Evolutionary conservation across 1,140 invertebrate genomes (phyloP), one percentile per base, ranked within the genome.

Genomic region (Drosophila gunungcola): DNA sequence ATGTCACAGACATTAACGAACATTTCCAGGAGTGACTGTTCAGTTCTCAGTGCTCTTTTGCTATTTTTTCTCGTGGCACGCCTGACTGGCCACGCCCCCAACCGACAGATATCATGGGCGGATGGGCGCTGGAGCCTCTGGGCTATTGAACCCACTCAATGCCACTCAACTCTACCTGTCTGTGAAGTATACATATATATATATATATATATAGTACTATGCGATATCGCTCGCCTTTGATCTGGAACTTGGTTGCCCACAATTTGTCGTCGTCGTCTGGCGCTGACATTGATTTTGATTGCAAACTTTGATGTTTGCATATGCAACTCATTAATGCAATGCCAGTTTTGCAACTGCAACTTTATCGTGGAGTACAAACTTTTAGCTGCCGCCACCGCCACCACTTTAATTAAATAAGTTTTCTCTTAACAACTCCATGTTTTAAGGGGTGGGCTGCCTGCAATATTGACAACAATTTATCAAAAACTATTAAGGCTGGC

Each of bases 351-450:
- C 64, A 54, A 54, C 34, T 70, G 67, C 34, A 55, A 70, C 49
- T 41, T 73, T 32, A 25, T 36, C 3, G 27, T 16, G 5, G 13
- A n/a, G 63, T 7, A 57, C 5, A 51, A 57, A 79, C 78, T 60
- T 70, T 70, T 61, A 6, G 29, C 42, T 32, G 29, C 42, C 27
- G 29, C 65, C 39, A 57, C 57, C 57, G 54, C 60, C 64, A n/a
- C n/a, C n/a, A n/a, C n/a, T 70, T 85, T 85, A 85, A 85, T 85
- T 85, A 85, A 85, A 85, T 86, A 85, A 85, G 81, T 85, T 85
- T 73, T 57, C 51, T 46, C 52, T 45, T 75, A 68, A 52, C 64
- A 65, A 65, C 29, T 41, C 7, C 13, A 36, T 27, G 52, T 60
- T 54, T 61, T 11, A 4, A 6, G 3, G 25, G 4, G 21, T 7